Evolutionary conservation across 2,888 invertebrate species (phyloP), one percentile per base, ranked within the genome.

Genomic region (Prostheceraeus crozeri): DNA sequence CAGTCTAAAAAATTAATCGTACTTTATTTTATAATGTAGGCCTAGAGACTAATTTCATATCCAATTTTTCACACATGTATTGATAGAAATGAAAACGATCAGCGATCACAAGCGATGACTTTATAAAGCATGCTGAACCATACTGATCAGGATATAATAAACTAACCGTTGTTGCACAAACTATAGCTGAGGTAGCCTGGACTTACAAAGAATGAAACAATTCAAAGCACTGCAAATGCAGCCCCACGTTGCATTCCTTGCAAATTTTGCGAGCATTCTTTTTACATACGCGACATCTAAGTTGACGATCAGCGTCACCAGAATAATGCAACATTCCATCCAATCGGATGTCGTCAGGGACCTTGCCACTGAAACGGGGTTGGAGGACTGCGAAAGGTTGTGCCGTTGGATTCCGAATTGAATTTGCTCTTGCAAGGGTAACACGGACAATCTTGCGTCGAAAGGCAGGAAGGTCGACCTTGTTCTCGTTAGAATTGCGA

Each of bases 181-280:
- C n/a, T n/a, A n/a, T n/a, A n/a, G n/a, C n/a, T n/a, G n/a, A n/a
- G n/a, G n/a, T n/a, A n/a, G n/a, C n/a, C n/a, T n/a, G n/a, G n/a
- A 14, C 40, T 40, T 21, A 40, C 19, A 23, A 14, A 40, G 40
- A 16, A 40, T 40, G 40, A 23, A 40, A 40, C 19, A 16, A 23
- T 40, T 40, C 40, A 40, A 40, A 40, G 40, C 40, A 40, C 40
- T 40, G 40, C 14, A 40, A 23, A 40, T 40, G 40, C 14, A 40
- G 14, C 14, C 40, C 40, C 19, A 40, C 19, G 40, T 40, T 40
- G 40, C 40, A 40, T 21, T 40, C 19, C 19, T 40, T 40, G 40
- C 40, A 40, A 14, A 40, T 40, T 40, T 40, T 40, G 14, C 19
- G 14, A 23, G 40, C 19, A 23, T 40, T 40, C 40, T 40, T 40